Base-by-base conservation (phyloP, 1,140 invertebrate genomes). In the Megalopta genalis region DNA sequence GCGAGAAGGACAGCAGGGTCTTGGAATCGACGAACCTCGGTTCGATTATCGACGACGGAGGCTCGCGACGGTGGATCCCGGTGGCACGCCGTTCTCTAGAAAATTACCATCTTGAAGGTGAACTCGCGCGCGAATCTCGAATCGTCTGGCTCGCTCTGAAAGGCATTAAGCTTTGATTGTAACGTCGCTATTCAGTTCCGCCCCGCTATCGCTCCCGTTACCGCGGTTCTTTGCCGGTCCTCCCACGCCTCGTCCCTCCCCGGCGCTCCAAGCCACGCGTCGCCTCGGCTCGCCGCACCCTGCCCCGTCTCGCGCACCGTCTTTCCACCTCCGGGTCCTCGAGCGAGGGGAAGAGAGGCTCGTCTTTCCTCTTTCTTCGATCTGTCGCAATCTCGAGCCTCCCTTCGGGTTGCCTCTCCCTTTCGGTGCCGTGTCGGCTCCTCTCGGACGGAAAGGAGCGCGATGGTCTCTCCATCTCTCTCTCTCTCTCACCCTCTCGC, bases 281-380 rank as follows among this genome's bases (percentile, higher is more conserved):
- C 32, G 32, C 32, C 32, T 32, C 32, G 32, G 1, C 32, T 32
- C 32, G 32, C 32, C 32, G 32, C 32, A 32, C 32, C 32, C 4
- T 4, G 32, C 32, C 32, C 32, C 32, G 32, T 32, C 32, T 32
- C 32, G 4, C 32, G 4, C 32, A 32, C 32, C 32, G 32, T 32
- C 32, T 32, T 32, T 62, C 60, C 16, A 32, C 14, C 25, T 62
- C 60, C 8, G 27, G 27, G 32, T 46, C 49, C 16, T 14, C 16
- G 14, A 6, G 49, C 16, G 16, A 18, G 18, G n/a, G 7, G 37
- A 10, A 23, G 37, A 73, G 76, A 67, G 25, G 62, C 59, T 59
- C 54, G 57, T 27, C 72, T 49, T 77, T 79, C 79, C 71, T 86
- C 83, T 83, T 77, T 84, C 81, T 83, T 71, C 81, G 76, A 82